Conservation (phyloP, 2,113 vertebrate species). For the Zosterops japonicus region DNA sequence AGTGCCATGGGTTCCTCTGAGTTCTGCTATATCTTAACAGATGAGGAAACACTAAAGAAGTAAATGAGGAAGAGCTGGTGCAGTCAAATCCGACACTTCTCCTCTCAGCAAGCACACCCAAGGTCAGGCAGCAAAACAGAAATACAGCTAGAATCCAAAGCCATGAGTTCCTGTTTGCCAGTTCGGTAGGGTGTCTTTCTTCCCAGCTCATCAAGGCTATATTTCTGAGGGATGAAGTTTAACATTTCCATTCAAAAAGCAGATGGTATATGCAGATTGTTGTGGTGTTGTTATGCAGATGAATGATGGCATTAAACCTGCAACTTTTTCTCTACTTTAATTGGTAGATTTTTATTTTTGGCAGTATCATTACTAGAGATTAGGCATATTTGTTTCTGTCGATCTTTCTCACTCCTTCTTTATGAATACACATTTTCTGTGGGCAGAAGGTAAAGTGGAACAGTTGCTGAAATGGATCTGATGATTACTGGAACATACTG, state of each 20-base stretch:
- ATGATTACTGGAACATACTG: background rate
- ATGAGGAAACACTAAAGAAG: background rate
- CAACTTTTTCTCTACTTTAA: background rate
- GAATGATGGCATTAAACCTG: background rate
- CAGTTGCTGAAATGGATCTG: background rate
- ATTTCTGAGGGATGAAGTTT: background rate
- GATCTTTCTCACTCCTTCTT: background rate
- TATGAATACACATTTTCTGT: constrained; percentile 31
- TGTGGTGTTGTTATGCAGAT: background rate
- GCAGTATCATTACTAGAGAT: background rate
- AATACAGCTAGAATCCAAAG: background rate
- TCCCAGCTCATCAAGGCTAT: background rate
- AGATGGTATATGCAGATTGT: background rate
- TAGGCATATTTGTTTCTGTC: background rate
- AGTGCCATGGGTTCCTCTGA: background rate
- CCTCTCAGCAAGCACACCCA: background rate
- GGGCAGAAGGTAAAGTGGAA: background rate
- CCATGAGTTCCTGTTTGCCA: background rate
- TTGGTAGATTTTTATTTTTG: background rate
- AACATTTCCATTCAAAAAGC: background rate
- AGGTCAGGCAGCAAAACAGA: background rate
- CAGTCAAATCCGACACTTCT: background rate
- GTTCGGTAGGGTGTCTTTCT: fast-evolving
- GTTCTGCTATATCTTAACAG: background rate
- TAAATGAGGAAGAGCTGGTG: background rate